Evolutionary conservation across 2,888 invertebrate genomes (phyloP).

Genomic region (Tigriopus californicus): DNA sequence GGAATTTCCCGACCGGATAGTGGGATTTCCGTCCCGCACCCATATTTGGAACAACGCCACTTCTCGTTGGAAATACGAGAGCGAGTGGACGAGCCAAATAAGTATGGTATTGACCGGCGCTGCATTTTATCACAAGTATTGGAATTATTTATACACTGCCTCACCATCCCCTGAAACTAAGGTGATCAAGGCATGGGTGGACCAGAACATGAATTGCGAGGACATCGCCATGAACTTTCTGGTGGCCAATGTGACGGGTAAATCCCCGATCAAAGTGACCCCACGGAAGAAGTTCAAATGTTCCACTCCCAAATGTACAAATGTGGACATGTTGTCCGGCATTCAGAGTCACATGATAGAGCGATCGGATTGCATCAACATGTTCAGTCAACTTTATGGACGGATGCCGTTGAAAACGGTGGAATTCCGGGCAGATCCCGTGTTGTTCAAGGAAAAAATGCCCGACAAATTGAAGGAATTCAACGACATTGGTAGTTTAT

Average conservation of each 20-base stretch:
- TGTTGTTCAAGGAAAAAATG: slow-evolving; percentile 67
- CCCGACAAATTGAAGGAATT: slow-evolving; percentile 69
- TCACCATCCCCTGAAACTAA: slow-evolving; percentile 46
- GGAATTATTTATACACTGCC: slow-evolving; percentile 82
- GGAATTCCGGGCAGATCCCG: slow-evolving; percentile 86
- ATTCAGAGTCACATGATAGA: slow-evolving; percentile 83
- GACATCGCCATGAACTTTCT: slow-evolving; percentile 97
- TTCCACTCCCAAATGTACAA: slow-evolving; percentile 57
- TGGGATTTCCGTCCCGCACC: slow-evolving; percentile 84
- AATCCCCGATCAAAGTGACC: slow-evolving; percentile 79
- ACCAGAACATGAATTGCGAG: slow-evolving; percentile 90
- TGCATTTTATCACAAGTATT: slow-evolving; percentile 89
- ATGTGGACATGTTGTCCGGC: slow-evolving; percentile 81
- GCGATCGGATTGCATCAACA: slow-evolving; percentile 70
- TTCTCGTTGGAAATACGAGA: slow-evolving; percentile 74
- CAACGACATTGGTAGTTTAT: slow-evolving; percentile 73
- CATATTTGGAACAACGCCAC: slow-evolving; percentile 83
- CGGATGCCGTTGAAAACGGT: slow-evolving; percentile 69
- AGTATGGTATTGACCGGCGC: slow-evolving; percentile 83
- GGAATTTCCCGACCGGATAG: slow-evolving; percentile 86
- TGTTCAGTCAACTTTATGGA: slow-evolving; percentile 56
- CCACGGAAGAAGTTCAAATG: slow-evolving; percentile 93
- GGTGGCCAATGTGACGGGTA: slow-evolving; percentile 75
- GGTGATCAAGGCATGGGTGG: slow-evolving; percentile 70
- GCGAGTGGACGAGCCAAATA: slow-evolving; percentile 83